A percentile compares a stretch with the other conserved stretches of the same genome.
Conservation (phyloP, 2,113 vertebrate genomes). For the Mixornis gularis region DNA sequence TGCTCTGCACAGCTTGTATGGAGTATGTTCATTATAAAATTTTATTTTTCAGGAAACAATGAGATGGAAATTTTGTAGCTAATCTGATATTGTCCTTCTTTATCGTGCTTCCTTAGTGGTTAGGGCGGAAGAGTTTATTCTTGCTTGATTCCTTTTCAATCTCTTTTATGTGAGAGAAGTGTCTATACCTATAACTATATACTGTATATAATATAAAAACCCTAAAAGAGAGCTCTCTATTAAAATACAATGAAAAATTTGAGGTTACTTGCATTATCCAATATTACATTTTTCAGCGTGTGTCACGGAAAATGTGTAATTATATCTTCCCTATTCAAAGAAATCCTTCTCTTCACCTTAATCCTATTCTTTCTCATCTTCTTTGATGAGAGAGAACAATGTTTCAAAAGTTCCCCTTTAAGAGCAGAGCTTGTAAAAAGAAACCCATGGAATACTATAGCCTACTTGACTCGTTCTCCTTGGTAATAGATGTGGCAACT, state of each 20-base stretch:
- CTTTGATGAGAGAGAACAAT: slow-evolving; percentile 50
- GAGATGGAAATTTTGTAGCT: slow-evolving; percentile 70
- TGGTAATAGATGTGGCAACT: slow-evolving; percentile 32
- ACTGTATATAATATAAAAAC: slow-evolving; percentile 22
- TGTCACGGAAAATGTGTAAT: slow-evolving; percentile 54
- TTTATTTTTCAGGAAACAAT: slow-evolving; percentile 79
- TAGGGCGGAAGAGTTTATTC: slow-evolving; percentile 57
- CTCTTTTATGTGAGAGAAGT: slow-evolving; percentile 42
- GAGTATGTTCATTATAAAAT: slow-evolving; percentile 73
- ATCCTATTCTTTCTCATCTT: slow-evolving; percentile 46
- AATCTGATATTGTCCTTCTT: slow-evolving; percentile 63
- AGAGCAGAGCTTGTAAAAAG: slow-evolving; percentile 40
- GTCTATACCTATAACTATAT: slow-evolving; percentile 24
- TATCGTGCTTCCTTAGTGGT: slow-evolving; percentile 59
- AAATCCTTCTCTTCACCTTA: slow-evolving; percentile 42
- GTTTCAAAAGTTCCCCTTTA: slow-evolving; percentile 46
- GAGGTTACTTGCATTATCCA: slow-evolving; percentile 43
- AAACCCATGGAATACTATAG: slow-evolving; percentile 8
- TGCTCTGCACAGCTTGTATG: slow-evolving; percentile 72
- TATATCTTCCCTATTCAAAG: slow-evolving; percentile 57
- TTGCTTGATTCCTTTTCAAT: slow-evolving; percentile 52
- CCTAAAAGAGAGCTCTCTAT: slow-evolving; percentile 47
- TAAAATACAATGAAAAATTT: slow-evolving; percentile 53
- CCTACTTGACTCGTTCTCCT: slow-evolving; percentile 10
- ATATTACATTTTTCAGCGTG: slow-evolving; percentile 55